Percentiles rank a stretch among this genome's conserved stretches.
These are phyloP conservation scores for Gymnobelideus leadbeateri DNA, from an alignment of 2,113 vertebrate genomes.

Conservation along the genomic window DNA sequence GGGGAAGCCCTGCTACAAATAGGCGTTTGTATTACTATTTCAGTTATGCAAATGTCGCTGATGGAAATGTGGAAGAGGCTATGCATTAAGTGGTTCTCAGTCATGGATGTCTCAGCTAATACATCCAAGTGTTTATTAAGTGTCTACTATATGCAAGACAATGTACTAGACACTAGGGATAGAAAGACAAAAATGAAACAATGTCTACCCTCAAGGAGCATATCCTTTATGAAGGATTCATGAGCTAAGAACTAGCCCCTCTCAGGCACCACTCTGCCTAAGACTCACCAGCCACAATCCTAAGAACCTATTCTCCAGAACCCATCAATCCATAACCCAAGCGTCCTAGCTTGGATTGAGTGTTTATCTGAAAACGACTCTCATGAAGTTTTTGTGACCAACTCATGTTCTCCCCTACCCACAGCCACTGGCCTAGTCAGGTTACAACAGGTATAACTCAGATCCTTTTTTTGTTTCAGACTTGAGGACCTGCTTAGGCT, in stretches of 20 bases:
- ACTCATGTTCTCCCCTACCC: not conserved
- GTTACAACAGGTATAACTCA: not conserved
- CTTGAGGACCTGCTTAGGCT: not conserved
- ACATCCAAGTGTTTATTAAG: not conserved
- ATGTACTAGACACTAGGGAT: not conserved
- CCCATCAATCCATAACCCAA: not conserved
- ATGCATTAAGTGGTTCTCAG: not conserved
- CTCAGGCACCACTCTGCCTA: rapidly evolving
- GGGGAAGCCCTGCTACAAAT: not conserved
- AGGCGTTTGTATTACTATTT: not conserved
- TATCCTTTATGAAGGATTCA: not conserved
- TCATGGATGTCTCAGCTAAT: not conserved
- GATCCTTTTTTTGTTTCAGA: not conserved
- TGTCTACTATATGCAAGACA: not conserved
- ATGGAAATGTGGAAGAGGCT: not conserved
- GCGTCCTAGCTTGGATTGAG: not conserved
- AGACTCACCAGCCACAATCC: not conserved
- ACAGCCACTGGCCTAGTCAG: not conserved
- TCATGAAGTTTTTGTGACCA: not conserved
- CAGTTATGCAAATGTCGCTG: not conserved
- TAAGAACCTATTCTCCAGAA: rapidly evolving
- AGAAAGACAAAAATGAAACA: not conserved
- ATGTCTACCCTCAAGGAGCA: not conserved
- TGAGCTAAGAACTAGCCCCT: not conserved
- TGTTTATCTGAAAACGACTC: not conserved